Evolutionary conservation across 2,797 vertebrate species (phyloP).

Genomic region (Esox lucius): DNA sequence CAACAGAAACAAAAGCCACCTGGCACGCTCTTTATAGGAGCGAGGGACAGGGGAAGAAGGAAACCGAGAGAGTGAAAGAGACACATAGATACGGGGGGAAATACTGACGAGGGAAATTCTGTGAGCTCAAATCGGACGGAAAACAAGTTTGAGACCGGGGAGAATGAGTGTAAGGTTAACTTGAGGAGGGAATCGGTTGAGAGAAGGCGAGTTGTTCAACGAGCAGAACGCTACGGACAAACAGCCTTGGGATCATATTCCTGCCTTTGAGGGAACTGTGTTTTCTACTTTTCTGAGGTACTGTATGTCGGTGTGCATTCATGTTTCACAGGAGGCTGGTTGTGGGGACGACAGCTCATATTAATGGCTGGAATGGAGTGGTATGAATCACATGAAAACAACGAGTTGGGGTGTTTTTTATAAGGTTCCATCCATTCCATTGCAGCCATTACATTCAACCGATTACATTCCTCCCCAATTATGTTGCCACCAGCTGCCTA

Average conservation of each 20-base stretch:
- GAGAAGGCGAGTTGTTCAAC: neutral
- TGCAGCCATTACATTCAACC: too few relatives aligned
- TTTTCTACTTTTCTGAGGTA: neutral
- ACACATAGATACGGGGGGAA: constrained; percentile 21
- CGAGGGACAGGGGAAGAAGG: constrained; percentile 30
- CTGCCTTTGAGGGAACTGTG: neutral
- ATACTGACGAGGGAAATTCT: constrained; percentile 14
- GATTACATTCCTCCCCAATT: too few relatives aligned
- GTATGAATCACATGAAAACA: too few relatives aligned
- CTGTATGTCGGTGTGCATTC: neutral
- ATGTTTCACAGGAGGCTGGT: too few relatives aligned
- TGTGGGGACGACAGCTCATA: too few relatives aligned
- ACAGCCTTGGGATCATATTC: neutral
- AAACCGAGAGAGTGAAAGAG: constrained; percentile 4
- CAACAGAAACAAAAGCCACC: constrained; percentile 55
- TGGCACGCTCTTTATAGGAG: constrained; percentile 32
- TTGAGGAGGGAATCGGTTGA: neutral
- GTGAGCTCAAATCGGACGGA: neutral
- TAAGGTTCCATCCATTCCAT: too few relatives aligned
- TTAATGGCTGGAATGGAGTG: too few relatives aligned
- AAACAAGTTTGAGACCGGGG: neutral
- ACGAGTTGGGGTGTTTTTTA: too few relatives aligned
- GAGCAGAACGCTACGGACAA: neutral
- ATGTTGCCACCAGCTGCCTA: too few relatives aligned
- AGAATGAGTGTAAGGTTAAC: constrained; percentile 7